Percentiles rank a stretch among this genome's conserved stretches.
Conservation (phyloP, 2,888 invertebrate genomes). For the Tryphoninae sp. region DNA sequence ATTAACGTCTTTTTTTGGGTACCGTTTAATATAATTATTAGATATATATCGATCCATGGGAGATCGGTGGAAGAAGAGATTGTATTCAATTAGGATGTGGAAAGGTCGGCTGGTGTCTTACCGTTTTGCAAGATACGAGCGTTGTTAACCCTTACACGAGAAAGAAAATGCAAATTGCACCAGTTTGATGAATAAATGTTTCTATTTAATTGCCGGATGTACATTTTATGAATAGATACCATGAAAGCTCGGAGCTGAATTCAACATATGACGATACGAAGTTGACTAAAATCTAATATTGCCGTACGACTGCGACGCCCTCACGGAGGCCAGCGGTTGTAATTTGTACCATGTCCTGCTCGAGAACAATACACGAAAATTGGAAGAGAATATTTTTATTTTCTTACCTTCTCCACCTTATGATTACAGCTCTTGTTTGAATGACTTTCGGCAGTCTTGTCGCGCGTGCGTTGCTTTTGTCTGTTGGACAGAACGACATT, state of each 20-base stretch:
- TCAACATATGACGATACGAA: too few relatives aligned
- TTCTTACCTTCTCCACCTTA: slow-evolving; percentile 42
- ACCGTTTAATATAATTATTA: slow-evolving; percentile 46
- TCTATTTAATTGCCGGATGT: slow-evolving; percentile 32
- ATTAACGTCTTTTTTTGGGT: slow-evolving; percentile 56
- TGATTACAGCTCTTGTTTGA: slow-evolving; percentile 22
- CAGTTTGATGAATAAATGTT: slow-evolving; percentile 25
- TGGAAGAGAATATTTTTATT: not conserved
- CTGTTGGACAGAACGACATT: slow-evolving; percentile 78
- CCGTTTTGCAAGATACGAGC: slow-evolving; percentile 12
- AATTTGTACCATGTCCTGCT: not conserved
- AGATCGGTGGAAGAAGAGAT: not conserved
- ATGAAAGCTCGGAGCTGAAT: not conserved
- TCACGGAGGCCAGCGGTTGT: not conserved
- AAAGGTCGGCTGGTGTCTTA: slow-evolving; percentile 1
- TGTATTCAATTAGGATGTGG: not conserved
- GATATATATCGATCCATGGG: not conserved
- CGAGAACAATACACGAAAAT: not conserved
- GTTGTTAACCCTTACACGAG: slow-evolving; percentile 13
- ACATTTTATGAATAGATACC: slow-evolving; percentile 27
- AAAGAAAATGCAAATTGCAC: slow-evolving; percentile 34
- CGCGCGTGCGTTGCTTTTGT: slow-evolving; percentile 51
- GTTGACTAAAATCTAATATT: too few relatives aligned
- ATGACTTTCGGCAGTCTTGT: slow-evolving; percentile 16
- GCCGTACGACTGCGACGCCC: too few relatives aligned